Conservation (phyloP, 2,113 vertebrate genomes). For the Murina feae region DNA sequence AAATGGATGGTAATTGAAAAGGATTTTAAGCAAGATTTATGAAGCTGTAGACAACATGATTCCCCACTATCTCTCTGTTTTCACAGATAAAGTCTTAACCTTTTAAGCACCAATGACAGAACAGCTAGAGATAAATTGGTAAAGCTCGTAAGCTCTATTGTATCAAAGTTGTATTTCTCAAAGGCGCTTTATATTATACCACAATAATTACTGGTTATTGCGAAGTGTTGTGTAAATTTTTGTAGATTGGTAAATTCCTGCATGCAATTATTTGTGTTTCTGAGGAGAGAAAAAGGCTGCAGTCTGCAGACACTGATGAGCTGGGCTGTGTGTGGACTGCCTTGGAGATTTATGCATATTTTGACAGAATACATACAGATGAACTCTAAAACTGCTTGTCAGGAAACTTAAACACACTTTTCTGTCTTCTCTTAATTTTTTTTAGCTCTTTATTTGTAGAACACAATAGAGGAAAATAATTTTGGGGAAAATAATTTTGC, state of each 20-base stretch:
- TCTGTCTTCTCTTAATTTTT: neutral
- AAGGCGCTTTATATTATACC: neutral
- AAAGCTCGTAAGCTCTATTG: constrained; percentile 69
- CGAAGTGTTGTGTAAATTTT: constrained; percentile 58
- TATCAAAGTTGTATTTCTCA: constrained; percentile 53
- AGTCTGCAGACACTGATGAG: neutral
- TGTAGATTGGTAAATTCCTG: constrained; percentile 46
- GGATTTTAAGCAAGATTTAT: constrained; percentile 88
- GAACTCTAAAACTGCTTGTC: neutral
- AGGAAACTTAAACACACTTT: constrained; percentile 35
- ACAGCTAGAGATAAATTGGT: constrained; percentile 75
- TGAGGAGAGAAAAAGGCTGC: neutral
- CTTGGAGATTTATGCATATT: constrained; percentile 36
- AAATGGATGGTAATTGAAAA: constrained; percentile 92
- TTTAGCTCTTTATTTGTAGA: constrained; percentile 1
- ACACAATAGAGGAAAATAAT: neutral
- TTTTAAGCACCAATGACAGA: constrained; percentile 80
- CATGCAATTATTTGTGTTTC: constrained; percentile 53
- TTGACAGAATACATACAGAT: constrained; percentile 48
- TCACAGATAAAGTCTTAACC: constrained; percentile 86
- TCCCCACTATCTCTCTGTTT: constrained; percentile 78
- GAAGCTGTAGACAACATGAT: constrained; percentile 82
- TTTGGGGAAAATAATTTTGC: neutral
- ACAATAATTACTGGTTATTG: constrained; percentile 58
- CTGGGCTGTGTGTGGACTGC: neutral